Evolutionary conservation across 1,140 invertebrate species (phyloP).

Genomic region (Batillaria attramentaria): DNA sequence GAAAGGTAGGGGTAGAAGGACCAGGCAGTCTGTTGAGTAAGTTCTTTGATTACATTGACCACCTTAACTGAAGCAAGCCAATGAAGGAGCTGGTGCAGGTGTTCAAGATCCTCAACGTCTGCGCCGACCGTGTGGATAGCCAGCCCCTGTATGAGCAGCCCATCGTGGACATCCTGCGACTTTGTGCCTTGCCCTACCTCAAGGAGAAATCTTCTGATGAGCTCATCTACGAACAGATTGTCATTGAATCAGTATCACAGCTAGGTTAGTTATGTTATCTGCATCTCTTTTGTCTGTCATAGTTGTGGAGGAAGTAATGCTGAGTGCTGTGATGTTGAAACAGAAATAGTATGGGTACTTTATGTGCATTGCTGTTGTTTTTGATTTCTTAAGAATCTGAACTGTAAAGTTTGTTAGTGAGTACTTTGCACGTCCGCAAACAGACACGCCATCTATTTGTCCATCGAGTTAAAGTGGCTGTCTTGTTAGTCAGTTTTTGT

Average conservation of each 20-base stretch:
- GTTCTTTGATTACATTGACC: not conserved
- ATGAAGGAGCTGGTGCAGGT: constrained; percentile 71
- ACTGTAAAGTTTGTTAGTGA: too few relatives aligned
- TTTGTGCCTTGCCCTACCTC: constrained; percentile 68
- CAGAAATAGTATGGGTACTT: too few relatives aligned
- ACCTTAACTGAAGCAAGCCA: constrained; percentile 50
- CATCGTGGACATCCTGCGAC: constrained; percentile 66
- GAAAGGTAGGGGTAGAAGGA: not conserved
- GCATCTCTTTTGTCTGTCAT: too few relatives aligned
- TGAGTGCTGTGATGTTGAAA: too few relatives aligned
- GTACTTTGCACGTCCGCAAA: too few relatives aligned
- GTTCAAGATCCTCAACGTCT: constrained; percentile 70
- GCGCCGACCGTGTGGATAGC: constrained; percentile 66
- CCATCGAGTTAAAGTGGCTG: too few relatives aligned
- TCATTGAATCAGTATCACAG: constrained; percentile 69
- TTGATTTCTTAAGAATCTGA: too few relatives aligned
- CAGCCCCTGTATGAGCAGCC: constrained; percentile 65
- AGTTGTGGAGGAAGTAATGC: too few relatives aligned
- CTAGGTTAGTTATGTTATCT: too few relatives aligned
- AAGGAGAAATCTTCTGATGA: constrained; percentile 72
- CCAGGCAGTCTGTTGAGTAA: not conserved
- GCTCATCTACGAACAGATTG: constrained; percentile 68
- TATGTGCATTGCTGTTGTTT: too few relatives aligned
- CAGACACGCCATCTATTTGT: too few relatives aligned
- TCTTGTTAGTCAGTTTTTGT: too few relatives aligned